phyloP scores from a whole-genome alignment of 2,797 vertebrate species.

The Cryptoblepharus egeriae region DNA sequence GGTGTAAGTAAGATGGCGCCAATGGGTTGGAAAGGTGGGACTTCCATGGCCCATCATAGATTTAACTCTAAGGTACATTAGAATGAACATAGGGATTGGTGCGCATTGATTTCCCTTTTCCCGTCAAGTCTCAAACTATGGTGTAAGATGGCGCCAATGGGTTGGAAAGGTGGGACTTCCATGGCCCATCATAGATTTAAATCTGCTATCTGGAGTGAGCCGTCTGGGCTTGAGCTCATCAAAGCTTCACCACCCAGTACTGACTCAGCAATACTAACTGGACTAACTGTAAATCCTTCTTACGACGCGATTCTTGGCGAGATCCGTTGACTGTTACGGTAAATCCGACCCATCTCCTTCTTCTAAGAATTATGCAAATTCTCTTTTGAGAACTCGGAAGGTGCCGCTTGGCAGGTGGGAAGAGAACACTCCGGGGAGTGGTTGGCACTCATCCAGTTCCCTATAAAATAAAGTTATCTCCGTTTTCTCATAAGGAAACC shows the following conservation, averaged over 20 bases:
- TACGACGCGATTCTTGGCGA: too few relatives aligned
- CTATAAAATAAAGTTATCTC: background rate
- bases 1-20: too few relatives aligned
- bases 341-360: background rate
- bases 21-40: too few relatives aligned
- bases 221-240: background rate
- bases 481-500: slow-evolving; percentile 6
- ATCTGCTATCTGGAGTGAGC: too few relatives aligned
- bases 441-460: background rate
- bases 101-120: background rate
- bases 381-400: background rate
- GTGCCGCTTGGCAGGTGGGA: background rate
- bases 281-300: too few relatives aligned
- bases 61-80: too few relatives aligned
- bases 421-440: rapidly evolving
- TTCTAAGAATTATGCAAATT: background rate
- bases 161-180: background rate
- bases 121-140: too few relatives aligned
- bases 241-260: background rate
- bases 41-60: too few relatives aligned
- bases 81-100: background rate
- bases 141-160: background rate
- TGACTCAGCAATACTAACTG: background rate
- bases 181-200: too few relatives aligned
- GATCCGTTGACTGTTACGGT: background rate